Evolutionary conservation across 2,797 vertebrate species (phyloP), one percentile per base, ranked within the genome.

Genomic region (Sebastes cheni): DNA sequence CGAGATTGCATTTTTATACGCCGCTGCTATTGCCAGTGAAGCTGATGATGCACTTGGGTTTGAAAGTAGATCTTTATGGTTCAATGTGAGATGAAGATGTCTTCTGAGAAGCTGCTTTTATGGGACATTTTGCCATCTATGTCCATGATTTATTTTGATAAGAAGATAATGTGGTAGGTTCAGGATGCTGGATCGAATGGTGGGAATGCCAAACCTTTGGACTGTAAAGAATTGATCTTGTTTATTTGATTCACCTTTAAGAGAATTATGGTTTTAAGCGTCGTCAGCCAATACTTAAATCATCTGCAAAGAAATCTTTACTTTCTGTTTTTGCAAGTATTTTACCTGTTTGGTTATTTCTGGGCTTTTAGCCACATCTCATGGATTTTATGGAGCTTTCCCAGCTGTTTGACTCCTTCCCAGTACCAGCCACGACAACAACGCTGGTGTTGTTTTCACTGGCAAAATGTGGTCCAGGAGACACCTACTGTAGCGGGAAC

Each of bases 1-100:
- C 12, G 13, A 75, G 77, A 84, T 81, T 42, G 59, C 60, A 32
- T 80, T 85, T 79, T 77, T 54, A 61, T 81, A 46, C 2, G 1
- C 39, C 22, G 18, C 55, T 46, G 71, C 62, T 62, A 22, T 36
- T 67, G 61, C 52, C 58, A 32, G 50, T 32, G 56, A 79, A 55
- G 64, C 59, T 25, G 67, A 46, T 23, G 75, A 70, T 78, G 25
- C 50, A 39, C 73, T 62, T n/a, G 23, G 58, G 23, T 68, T 81
- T 34, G 46, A 72, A 79, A 61, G 58, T 29, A 61, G 66, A 62
- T 77, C 22, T 86, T 67, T 66, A 27, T 66, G 52, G 27, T 73
- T 56, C 34, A n/a, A 3, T 32, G 20, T 3, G 0, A 39, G 25
- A 27, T 72, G 60, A 46, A 20, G 29, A 54, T 55, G 27, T 70